Evolutionary conservation across 2,797 vertebrate genomes (phyloP).

Genomic region (Pyrocephalus nanus): DNA sequence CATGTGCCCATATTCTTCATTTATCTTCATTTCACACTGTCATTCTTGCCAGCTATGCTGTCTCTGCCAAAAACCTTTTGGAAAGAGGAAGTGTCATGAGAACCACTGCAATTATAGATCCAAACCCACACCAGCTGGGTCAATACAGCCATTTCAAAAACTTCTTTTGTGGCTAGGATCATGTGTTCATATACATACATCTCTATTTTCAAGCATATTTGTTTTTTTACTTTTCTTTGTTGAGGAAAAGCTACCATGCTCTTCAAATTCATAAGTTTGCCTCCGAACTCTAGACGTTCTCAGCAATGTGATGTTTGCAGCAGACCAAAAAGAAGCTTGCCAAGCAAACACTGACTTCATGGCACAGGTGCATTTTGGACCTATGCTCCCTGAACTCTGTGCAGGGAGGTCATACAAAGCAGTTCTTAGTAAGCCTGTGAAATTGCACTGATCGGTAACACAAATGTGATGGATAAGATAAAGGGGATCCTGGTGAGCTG

Average conservation of each 20-base stretch:
- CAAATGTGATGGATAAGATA: not conserved
- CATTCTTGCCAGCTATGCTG: not conserved
- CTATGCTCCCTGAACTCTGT: not conserved
- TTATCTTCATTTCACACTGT: conserved; percentile 52
- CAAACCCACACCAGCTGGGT: conserved; percentile 40
- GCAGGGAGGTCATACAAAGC: not conserved
- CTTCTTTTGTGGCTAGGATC: not conserved
- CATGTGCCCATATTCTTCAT: not conserved
- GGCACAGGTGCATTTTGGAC: not conserved
- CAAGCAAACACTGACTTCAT: not conserved
- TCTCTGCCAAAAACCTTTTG: conserved; percentile 49
- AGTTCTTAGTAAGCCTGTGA: not conserved
- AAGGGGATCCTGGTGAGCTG: not conserved
- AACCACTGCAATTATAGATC: conserved; percentile 42
- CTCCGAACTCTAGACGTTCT: not conserved
- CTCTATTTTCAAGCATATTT: not conserved
- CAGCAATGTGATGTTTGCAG: not conserved
- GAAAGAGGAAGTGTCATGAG: conserved; percentile 50
- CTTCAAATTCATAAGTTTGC: not conserved
- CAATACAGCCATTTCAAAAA: not conserved
- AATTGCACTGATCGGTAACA: not conserved
- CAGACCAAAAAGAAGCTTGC: not conserved
- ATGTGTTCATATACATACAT: not conserved
- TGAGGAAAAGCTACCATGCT: not conserved
- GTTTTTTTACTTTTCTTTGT: not conserved